A percentile compares a stretch with the other conserved stretches of the same genome.
Evolutionary conservation across 2,113 vertebrate species (phyloP).

Genomic region (Entelurus aequoreus): DNA sequence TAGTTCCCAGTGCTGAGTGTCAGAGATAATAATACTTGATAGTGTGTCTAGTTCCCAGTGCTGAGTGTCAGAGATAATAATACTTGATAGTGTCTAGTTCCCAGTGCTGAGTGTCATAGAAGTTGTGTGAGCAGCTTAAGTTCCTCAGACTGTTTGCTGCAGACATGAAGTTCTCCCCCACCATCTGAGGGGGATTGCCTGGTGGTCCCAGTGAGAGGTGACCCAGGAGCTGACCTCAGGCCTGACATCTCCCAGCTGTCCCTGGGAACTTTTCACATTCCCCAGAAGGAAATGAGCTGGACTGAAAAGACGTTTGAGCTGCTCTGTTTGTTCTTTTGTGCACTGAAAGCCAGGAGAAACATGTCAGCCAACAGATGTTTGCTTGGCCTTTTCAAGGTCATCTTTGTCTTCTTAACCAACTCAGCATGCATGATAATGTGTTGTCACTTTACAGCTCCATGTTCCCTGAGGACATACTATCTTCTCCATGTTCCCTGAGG

Average conservation of each 20-base stretch:
- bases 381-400: background rate
- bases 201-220: background rate
- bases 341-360: conserved; percentile 2
- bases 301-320: conserved; percentile 20
- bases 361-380: background rate
- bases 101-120: no score
- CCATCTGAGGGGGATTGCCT: background rate
- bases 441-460: no score
- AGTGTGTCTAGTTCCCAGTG: no score
- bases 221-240: background rate
- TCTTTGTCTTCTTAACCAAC: background rate
- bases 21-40: no score
- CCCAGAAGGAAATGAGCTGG: conserved; percentile 1
- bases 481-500: no score
- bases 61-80: no score
- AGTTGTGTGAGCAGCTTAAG: no score
- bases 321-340: conserved; percentile 15
- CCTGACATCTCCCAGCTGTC: conserved; percentile 1
- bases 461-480: background rate
- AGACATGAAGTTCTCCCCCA: background rate
- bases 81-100: no score
- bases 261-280: background rate
- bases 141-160: background rate
- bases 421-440: background rate
- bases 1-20: no score